Evolutionary conservation across 2,113 vertebrate species (phyloP).

Genomic region (Sceloporus tristichus): DNA sequence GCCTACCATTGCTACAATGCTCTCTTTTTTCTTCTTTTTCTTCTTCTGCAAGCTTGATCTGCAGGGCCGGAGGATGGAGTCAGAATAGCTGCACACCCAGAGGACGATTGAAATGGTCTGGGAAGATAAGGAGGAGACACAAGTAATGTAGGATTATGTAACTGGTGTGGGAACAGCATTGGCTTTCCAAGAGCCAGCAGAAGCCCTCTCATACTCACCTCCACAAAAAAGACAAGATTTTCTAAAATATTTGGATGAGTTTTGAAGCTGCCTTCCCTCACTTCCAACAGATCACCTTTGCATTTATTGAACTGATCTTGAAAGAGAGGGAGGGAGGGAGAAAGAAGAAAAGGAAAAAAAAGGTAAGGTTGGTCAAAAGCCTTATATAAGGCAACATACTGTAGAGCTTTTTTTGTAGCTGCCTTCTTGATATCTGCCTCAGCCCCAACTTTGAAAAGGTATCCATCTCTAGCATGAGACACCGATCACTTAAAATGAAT

Average conservation of each 20-base stretch:
- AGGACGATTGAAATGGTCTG: slow-evolving; percentile 90
- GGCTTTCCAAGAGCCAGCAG: neutral
- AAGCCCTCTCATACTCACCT: slow-evolving; percentile 82
- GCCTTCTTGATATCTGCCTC: too few species aligned
- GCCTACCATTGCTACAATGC: slow-evolving; percentile 82
- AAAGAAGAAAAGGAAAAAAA: neutral
- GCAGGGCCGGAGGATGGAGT: slow-evolving; percentile 89
- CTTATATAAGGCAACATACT: neutral
- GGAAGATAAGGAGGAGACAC: slow-evolving; percentile 13
- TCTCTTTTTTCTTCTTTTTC: slow-evolving; percentile 99
- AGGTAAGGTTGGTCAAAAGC: neutral
- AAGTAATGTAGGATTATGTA: neutral
- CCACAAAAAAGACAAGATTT: slow-evolving; percentile 95
- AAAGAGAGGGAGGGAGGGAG: slow-evolving; percentile 22
- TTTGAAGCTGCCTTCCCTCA: slow-evolving; percentile 86
- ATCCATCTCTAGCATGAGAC: too few species aligned
- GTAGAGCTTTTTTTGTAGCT: too few species aligned
- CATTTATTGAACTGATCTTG: slow-evolving; percentile 91
- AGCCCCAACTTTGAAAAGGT: too few species aligned
- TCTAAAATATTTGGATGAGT: slow-evolving; percentile 88
- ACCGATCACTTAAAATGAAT: too few species aligned
- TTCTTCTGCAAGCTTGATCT: slow-evolving; percentile 97
- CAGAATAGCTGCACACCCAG: slow-evolving; percentile 92
- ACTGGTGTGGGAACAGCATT: too few species aligned
- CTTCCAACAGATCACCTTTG: slow-evolving; percentile 92